These are phyloP conservation scores for Anomalospiza imberbis DNA, from an alignment of 2,797 vertebrate genomes.

Conservation along the genomic window DNA sequence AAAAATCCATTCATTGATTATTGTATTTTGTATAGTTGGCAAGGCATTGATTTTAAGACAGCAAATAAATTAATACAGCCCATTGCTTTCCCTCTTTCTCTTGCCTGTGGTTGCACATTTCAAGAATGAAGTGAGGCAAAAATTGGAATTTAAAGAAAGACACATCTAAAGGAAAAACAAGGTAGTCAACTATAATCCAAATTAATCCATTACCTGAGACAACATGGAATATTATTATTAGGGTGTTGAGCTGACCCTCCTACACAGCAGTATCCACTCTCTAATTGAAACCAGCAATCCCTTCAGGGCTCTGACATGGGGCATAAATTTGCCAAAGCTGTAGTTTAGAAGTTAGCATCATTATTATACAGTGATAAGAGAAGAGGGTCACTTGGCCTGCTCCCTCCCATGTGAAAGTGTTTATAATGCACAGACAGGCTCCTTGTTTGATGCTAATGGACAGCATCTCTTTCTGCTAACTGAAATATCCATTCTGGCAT, in stretches of 20 bases:
- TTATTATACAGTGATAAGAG: background rate
- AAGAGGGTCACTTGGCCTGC: background rate
- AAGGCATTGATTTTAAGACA: background rate
- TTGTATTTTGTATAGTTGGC: background rate
- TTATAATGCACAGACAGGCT: background rate
- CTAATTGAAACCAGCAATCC: background rate
- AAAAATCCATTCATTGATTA: background rate
- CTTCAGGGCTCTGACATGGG: background rate
- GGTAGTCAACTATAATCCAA: background rate
- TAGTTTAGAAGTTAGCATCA: background rate
- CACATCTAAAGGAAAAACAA: background rate
- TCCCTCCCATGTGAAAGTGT: background rate
- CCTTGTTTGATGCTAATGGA: background rate
- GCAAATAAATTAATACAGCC: background rate
- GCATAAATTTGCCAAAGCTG: background rate
- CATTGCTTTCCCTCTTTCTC: background rate
- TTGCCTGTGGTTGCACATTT: background rate
- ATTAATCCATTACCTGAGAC: background rate
- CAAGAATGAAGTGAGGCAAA: background rate
- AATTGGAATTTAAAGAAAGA: background rate
- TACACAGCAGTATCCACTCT: background rate
- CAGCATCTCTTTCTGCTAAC: background rate
- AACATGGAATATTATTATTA: background rate
- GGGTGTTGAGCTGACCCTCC: background rate
- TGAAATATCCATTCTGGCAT: background rate